Evolutionary conservation across 2,113 vertebrate genomes (phyloP).

Genomic region (Bubalus kerabau): DNA sequence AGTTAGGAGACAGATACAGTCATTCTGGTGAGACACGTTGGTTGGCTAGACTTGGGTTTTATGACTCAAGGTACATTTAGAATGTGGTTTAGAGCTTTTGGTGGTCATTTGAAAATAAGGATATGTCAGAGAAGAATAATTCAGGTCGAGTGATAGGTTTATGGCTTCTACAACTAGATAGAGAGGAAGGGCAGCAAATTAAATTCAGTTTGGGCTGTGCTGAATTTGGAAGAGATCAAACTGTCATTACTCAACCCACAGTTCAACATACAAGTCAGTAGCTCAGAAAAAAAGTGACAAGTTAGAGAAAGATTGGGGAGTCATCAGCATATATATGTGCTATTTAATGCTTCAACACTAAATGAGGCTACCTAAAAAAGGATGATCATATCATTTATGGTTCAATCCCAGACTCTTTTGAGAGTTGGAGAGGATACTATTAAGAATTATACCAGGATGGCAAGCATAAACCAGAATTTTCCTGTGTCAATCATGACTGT

Average conservation of each 20-base stretch:
- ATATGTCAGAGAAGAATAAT: background rate
- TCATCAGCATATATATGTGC: background rate
- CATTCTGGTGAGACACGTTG: background rate
- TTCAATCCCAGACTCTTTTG: background rate
- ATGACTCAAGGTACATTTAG: background rate
- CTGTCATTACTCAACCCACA: background rate
- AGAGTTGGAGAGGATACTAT: background rate
- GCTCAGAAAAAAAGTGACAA: background rate
- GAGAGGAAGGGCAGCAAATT: background rate
- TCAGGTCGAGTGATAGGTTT: background rate
- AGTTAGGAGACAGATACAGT: background rate
- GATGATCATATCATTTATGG: background rate
- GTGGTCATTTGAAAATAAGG: background rate
- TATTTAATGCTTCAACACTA: background rate
- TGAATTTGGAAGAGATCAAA: background rate
- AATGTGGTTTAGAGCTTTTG: background rate
- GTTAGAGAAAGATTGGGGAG: background rate
- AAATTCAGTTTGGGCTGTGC: background rate
- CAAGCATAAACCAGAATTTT: background rate
- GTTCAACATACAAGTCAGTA: background rate
- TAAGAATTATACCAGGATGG: background rate
- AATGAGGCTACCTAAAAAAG: background rate
- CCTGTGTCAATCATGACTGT: background rate
- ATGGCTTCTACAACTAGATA: background rate
- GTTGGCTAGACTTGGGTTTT: background rate